Conservation (phyloP, 2,113 vertebrate genomes). For the Orycteropus afer region DNA sequence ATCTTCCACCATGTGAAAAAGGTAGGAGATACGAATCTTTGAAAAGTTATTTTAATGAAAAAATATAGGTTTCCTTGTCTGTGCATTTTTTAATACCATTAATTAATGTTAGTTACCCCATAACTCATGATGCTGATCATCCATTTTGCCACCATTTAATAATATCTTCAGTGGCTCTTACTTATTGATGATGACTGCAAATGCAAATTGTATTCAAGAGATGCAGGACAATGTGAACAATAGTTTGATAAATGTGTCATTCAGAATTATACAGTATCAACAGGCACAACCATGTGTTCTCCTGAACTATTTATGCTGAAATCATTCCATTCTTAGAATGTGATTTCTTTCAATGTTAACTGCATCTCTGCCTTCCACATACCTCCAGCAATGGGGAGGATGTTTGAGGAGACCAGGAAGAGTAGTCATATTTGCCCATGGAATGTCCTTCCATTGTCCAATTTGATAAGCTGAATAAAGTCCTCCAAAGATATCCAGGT, state of each 20-base stretch:
- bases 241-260: neutral
- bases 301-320: neutral
- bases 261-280: neutral
- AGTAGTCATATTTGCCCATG: neutral
- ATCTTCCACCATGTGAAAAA: neutral
- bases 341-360: neutral
- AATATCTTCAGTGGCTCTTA: neutral
- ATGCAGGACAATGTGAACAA: neutral
- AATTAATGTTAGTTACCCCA: neutral
- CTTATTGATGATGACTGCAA: neutral
- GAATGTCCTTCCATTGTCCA: neutral
- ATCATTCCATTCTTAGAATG: neutral
- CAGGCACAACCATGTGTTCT: neutral
- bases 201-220: neutral
- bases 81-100: neutral
- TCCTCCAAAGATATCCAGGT: neutral
- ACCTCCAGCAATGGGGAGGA: neutral
- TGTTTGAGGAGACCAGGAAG: neutral
- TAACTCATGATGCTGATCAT: neutral
- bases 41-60: neutral
- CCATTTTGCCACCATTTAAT: no score
- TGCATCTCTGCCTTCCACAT: neutral
- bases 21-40: neutral
- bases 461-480: neutral
- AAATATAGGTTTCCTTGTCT: neutral